Evolutionary conservation across 2,797 vertebrate species (phyloP).

Genomic region (Pitangus sulphuratus): DNA sequence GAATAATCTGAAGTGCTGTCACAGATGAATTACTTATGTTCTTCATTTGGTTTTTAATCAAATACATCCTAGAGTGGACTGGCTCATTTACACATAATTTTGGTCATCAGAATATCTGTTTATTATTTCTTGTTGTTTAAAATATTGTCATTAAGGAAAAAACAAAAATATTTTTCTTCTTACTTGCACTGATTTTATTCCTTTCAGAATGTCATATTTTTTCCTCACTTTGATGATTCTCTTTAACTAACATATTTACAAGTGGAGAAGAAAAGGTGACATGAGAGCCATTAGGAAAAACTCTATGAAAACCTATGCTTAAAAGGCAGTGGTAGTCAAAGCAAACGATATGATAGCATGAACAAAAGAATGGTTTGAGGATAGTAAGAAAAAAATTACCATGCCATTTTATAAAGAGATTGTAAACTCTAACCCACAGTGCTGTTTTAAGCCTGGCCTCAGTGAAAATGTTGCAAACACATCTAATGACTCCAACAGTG

Average conservation of each 20-base stretch:
- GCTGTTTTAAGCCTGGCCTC: neutral
- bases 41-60: neutral
- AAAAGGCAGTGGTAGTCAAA: constrained; percentile 7
- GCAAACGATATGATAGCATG: neutral
- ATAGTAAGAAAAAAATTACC: neutral
- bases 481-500: neutral
- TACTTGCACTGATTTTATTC: neutral
- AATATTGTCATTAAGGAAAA: neutral
- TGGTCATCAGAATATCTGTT: neutral
- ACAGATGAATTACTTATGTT: neutral
- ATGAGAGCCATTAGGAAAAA: neutral
- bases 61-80: neutral
- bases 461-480: neutral
- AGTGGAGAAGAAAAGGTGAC: neutral
- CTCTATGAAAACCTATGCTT: neutral
- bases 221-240: neutral
- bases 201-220: neutral
- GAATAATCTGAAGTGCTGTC: neutral
- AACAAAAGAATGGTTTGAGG: neutral
- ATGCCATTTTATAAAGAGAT: neutral
- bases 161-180: neutral
- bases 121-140: neutral
- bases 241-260: neutral
- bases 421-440: neutral
- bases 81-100: constrained; percentile 1